These are phyloP conservation scores for Mastigias papua DNA, from an alignment of 30 jellyfish, hydroid and myxozoan genomes.

Conservation along the genomic window DNA sequence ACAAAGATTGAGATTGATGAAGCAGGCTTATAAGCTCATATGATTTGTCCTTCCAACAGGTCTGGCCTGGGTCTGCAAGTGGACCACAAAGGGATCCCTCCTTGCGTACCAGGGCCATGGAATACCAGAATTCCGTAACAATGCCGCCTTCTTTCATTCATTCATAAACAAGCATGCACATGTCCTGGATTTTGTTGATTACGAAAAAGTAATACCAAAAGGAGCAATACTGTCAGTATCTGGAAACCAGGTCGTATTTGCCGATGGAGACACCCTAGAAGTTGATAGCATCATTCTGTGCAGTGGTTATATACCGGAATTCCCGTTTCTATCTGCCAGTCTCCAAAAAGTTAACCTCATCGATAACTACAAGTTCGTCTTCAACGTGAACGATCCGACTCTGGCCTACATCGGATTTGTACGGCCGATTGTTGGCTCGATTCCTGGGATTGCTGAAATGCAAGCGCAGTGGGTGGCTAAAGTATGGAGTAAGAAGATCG, in stretches of 20 bases:
- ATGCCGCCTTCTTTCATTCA: slow-evolving; percentile 74
- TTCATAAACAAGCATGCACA: slow-evolving; percentile 95
- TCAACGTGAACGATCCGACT: slow-evolving; percentile 70
- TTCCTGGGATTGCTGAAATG: slow-evolving; percentile 90
- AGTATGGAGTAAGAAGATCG: slow-evolving; percentile 71
- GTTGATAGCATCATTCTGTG: slow-evolving; percentile 85
- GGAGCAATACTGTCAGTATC: slow-evolving; percentile 74
- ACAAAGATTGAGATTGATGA: neutral
- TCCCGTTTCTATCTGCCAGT: slow-evolving; percentile 71
- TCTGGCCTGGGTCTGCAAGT: slow-evolving; percentile 91
- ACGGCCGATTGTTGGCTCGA: slow-evolving; percentile 93
- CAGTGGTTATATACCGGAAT: slow-evolving; percentile 81
- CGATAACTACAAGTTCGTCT: slow-evolving; percentile 82
- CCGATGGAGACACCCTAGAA: slow-evolving; percentile 68
- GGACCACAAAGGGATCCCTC: slow-evolving; percentile 94
- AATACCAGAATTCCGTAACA: slow-evolving; percentile 87
- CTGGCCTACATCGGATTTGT: slow-evolving; percentile 87
- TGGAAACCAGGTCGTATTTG: slow-evolving; percentile 59
- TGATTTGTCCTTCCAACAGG: slow-evolving; percentile 38
- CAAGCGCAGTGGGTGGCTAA: slow-evolving; percentile 88
- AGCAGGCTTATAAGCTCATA: too few relatives aligned
- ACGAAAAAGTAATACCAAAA: slow-evolving; percentile 80
- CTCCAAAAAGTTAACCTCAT: slow-evolving; percentile 9
- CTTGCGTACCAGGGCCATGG: slow-evolving; percentile 97
- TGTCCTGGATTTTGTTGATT: slow-evolving; percentile 83